Percentiles rank a stretch among this genome's conserved stretches.
Conservation (phyloP, 1,140 invertebrate species). For the Oedothorax gibbosus region DNA sequence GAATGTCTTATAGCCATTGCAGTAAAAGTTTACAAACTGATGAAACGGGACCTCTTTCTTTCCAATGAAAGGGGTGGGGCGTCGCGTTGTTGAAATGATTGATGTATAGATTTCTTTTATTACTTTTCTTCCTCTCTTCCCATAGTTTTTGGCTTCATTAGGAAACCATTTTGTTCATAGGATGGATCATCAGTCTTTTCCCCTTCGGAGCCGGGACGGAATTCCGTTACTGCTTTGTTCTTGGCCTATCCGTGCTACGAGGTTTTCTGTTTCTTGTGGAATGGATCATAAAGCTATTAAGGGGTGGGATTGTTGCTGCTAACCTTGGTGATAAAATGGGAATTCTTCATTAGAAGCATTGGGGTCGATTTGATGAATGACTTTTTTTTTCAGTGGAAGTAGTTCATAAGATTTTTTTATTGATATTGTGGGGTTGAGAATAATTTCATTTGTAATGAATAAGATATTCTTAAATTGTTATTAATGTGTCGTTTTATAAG, state of each 20-base stretch:
- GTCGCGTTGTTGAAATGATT: constrained; percentile 43
- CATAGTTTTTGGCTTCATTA: constrained; percentile 39
- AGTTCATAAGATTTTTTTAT: too few species aligned
- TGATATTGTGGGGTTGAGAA: too few species aligned
- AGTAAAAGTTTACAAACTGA: constrained; percentile 28
- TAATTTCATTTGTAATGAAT: too few species aligned
- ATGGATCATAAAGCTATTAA: constrained; percentile 31
- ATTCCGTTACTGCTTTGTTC: constrained; percentile 36
- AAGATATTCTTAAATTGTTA: too few species aligned
- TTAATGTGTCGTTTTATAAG: too few species aligned
- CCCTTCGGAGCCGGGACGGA: constrained; percentile 2
- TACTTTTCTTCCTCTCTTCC: not conserved
- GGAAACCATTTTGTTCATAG: constrained; percentile 43
- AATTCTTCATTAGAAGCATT: constrained; percentile 3
- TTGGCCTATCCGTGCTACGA: constrained; percentile 18
- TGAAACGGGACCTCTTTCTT: constrained; percentile 22
- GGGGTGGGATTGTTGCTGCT: constrained; percentile 20
- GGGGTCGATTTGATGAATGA: too few species aligned
- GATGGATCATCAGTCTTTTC: constrained; percentile 38
- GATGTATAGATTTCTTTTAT: constrained; percentile 24
- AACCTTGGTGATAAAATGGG: constrained; percentile 37
- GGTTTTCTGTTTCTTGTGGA: constrained; percentile 17
- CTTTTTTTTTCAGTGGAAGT: too few species aligned
- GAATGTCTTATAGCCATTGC: not conserved
- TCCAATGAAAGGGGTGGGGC: not conserved